Base-by-base conservation (phyloP, 30 jellyfish, hydroid and myxozoan genomes). In the Aurelia sp. region DNA sequence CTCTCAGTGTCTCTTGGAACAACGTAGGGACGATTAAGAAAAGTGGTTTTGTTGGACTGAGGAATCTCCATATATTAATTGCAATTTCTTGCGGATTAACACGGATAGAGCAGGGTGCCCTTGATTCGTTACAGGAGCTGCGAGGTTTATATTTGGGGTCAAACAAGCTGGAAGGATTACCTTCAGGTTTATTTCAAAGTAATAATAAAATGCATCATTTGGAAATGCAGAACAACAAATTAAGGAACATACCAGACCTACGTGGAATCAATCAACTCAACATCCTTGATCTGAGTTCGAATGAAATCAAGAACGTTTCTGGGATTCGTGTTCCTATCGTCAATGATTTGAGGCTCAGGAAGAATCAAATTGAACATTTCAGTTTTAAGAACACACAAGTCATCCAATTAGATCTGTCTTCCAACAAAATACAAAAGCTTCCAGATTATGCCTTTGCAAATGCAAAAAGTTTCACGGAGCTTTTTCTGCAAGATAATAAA, bases 171-270 rank as follows among this genome's bases (percentile, higher is more conserved):
- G 62, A 30, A 53, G 16, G 37, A 6, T 52, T 81, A 4, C 91
- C 91, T 13, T 55, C 55, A 10, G 53, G 27, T 18, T 62, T 81
- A 37, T 81, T 81, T 55, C 20, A 23, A 17, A 19, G 17, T 53
- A 60, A 17, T 17, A 59, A 16, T 40, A 51, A 81, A 6, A 52
- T 81, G 71, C 35, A 51, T 11, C 13, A 19, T 3, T 15, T 81
- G 0, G 13, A 59, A 5, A 70, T 81, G 31, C 17, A 30, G 19
- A 17, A 59, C 35, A 81, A 81, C 30, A 40, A 69, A 35, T 59
- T 81, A 27, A 48, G 71, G 13, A 41, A 33, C 40, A 11, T 81
- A 18, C 91, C 91, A 19, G 71, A 67, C 67, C 53, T 81, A 0
- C 77, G 81, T 6, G 84, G 85, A 3, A 30, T 53, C 35, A 19